These are phyloP conservation scores for Sphenopsis melanotis DNA, from an alignment of 2,797 vertebrate genomes.

Conservation along the genomic window DNA sequence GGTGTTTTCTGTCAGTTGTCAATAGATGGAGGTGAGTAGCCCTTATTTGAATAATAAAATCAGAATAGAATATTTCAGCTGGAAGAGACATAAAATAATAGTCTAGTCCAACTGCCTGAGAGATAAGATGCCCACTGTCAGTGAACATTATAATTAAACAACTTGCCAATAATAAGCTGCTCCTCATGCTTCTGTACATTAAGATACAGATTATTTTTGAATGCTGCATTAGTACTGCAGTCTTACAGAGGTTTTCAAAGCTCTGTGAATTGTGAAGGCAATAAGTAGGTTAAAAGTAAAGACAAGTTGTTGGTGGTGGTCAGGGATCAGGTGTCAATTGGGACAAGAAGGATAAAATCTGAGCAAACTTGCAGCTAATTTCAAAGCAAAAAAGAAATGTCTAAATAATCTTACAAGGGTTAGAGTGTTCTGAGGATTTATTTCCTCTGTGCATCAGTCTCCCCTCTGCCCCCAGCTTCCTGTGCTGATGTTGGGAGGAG, in stretches of 20 bases:
- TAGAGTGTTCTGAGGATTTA: background rate
- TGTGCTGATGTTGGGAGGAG: background rate
- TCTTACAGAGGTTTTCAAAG: background rate
- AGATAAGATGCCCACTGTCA: background rate
- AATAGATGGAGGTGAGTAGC: background rate
- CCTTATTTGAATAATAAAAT: background rate
- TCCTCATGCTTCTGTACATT: background rate
- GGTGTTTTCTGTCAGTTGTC: background rate
- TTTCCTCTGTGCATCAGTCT: background rate
- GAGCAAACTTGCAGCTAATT: background rate
- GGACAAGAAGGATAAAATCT: background rate
- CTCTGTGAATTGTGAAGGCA: background rate
- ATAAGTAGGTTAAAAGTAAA: background rate
- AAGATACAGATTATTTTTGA: background rate
- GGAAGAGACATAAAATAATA: background rate
- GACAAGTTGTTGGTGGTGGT: background rate
- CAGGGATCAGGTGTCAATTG: background rate
- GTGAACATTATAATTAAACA: background rate
- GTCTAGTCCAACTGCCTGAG: background rate
- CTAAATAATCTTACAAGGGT: background rate
- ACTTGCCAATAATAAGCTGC: background rate
- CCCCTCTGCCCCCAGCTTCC: background rate
- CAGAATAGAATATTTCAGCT: background rate
- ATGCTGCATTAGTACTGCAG: rapidly evolving
- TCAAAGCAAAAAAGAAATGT: background rate